Conservation (phyloP, 2,113 vertebrate species). For the Eurypyga helias region DNA sequence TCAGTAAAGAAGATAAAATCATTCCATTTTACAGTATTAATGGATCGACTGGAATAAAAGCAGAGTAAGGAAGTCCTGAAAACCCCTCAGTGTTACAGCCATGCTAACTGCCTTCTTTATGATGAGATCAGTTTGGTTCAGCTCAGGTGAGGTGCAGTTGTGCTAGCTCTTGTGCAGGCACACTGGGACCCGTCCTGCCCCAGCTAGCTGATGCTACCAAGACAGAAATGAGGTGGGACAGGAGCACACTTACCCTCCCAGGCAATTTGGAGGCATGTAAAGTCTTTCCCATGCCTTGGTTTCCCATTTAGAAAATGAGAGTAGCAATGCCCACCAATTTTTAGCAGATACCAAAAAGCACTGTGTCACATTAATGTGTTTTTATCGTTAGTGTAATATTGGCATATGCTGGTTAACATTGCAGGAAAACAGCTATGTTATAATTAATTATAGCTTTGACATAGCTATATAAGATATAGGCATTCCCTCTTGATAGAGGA, state of each 20-base stretch:
- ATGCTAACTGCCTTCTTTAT: rapidly evolving
- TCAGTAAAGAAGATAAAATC: neutral
- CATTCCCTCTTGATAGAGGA: neutral
- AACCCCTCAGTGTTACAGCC: neutral
- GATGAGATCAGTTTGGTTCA: neutral
- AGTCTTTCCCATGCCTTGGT: neutral
- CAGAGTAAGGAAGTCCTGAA: neutral
- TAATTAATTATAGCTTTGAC: neutral
- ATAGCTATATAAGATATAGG: neutral
- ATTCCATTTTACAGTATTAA: neutral
- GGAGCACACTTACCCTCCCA: neutral
- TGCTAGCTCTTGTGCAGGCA: neutral
- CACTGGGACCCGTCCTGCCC: neutral
- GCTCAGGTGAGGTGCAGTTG: neutral
- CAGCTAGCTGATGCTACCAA: neutral
- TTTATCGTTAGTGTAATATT: neutral
- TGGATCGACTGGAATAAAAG: neutral
- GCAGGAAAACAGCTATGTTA: neutral
- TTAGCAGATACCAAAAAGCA: neutral
- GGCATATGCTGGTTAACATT: neutral
- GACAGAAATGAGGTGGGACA: neutral
- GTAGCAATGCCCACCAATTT: neutral
- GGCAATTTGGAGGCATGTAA: neutral
- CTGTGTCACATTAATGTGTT: neutral
- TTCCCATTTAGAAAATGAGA: neutral